Evolutionary conservation across 2,113 vertebrate species (phyloP).

Genomic region (Syngnathus floridae): DNA sequence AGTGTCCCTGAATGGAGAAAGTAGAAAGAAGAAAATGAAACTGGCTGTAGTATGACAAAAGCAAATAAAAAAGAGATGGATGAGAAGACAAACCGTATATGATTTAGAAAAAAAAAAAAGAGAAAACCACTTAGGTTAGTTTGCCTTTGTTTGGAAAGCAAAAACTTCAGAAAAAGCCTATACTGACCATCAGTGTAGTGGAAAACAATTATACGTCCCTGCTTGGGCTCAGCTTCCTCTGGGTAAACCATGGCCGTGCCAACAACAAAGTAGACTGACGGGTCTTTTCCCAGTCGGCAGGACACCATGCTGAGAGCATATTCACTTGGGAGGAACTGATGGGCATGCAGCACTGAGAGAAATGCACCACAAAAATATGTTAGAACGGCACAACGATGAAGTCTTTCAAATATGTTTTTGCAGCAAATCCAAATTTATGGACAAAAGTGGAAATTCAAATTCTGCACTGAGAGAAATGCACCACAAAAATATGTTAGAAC

Average conservation of each 20-base stretch:
- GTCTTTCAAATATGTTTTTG: background rate
- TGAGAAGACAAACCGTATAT: constrained; percentile 12
- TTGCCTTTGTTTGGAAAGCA: constrained; percentile 9
- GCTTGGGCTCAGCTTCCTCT: constrained; percentile 95
- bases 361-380: constrained; percentile 1
- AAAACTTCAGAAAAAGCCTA: background rate
- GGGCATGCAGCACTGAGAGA: constrained; percentile 86
- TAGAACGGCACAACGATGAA: background rate
- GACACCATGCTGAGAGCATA: constrained; percentile 96
- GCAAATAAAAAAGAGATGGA: constrained; percentile 6
- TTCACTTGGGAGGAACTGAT: constrained; percentile 95
- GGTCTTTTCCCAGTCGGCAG: constrained; percentile 90
- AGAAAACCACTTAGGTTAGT: background rate
- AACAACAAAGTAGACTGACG: constrained; percentile 91
- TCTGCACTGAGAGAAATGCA: constrained; percentile 63
- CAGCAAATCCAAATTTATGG: background rate
- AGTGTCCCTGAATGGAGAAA: constrained; percentile 17
- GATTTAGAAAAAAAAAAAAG: background rate
- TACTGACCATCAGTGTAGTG: constrained; percentile 92
- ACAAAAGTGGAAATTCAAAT: background rate
- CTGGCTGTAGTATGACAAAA: constrained; percentile 18
- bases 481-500: background rate
- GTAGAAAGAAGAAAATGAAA: constrained; percentile 25
- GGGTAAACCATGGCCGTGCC: constrained; percentile 98
- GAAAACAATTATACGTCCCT: constrained; percentile 95